Evolutionary conservation across 2,888 invertebrate species (phyloP).

Genomic region (Colostygia pectinataria): DNA sequence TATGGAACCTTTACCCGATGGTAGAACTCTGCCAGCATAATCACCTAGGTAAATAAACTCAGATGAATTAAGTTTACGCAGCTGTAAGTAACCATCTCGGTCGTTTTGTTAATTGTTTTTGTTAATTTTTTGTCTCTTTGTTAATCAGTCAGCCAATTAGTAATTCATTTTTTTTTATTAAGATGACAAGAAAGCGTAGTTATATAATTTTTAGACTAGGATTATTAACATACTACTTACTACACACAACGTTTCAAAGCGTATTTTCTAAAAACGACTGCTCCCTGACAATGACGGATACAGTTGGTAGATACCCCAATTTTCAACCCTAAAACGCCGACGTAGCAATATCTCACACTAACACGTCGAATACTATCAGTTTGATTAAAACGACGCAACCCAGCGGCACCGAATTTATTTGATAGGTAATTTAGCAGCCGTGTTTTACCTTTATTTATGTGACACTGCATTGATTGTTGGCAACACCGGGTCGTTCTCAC

Average conservation of each 20-base stretch:
- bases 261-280: conserved; percentile 1
- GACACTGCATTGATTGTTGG: conserved; percentile 36
- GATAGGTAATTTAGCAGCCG: conserved; percentile 43
- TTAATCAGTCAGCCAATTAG: too few species aligned
- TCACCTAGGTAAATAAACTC: too few species aligned
- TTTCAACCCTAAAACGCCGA: conserved; percentile 28
- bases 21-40: too few species aligned
- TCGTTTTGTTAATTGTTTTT: too few species aligned
- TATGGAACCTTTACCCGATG: too few species aligned
- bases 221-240: neutral
- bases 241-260: neutral
- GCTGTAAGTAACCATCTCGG: too few species aligned
- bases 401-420: conserved; percentile 41
- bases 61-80: too few species aligned
- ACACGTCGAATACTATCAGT: conserved; percentile 34
- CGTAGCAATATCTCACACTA: conserved; percentile 31
- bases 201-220: too few species aligned
- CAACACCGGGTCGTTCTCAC: conserved; percentile 23
- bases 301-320: conserved; percentile 20
- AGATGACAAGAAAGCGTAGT: too few species aligned
- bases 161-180: too few species aligned
- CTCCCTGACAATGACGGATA: conserved; percentile 21
- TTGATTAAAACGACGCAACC: conserved; percentile 36
- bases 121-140: too few species aligned
- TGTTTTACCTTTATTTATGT: conserved; percentile 42